Conservation (phyloP, 2,113 vertebrate species). For the Calidris pugnax region DNA sequence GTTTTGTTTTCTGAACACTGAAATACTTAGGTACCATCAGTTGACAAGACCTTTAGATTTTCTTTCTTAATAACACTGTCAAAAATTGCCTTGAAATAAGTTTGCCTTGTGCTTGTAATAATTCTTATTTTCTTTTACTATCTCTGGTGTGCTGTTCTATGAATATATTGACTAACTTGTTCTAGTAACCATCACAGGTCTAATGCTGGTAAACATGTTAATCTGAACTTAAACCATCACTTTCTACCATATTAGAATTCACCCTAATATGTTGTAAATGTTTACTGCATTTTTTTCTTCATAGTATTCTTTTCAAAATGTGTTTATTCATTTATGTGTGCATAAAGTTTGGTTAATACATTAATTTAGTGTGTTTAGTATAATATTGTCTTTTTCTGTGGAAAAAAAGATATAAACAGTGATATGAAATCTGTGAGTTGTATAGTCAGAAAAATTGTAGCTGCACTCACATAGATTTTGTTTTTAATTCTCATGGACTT, state of each 20-base stretch:
- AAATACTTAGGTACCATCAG: not conserved
- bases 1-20: not conserved
- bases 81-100: slow-evolving; percentile 1
- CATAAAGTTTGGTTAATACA: slow-evolving; percentile 64
- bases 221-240: slow-evolving; percentile 13
- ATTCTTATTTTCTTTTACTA: slow-evolving; percentile 1
- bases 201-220: slow-evolving; percentile 48
- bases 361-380: slow-evolving; percentile 22
- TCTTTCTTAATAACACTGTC: not conserved
- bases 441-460: not conserved
- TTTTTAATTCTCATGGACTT: not conserved
- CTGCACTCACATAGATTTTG: not conserved
- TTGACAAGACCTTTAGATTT: slow-evolving; percentile 5
- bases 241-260: slow-evolving; percentile 55
- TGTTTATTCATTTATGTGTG: slow-evolving; percentile 63
- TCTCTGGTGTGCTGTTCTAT: slow-evolving; percentile 33
- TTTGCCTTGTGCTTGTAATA: slow-evolving; percentile 1
- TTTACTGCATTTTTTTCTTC: slow-evolving; percentile 39
- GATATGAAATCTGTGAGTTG: slow-evolving; percentile 48
- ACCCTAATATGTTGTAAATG: slow-evolving; percentile 15
- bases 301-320: slow-evolving; percentile 14
- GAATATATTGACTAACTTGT: slow-evolving; percentile 63
- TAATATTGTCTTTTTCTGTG: slow-evolving; percentile 54
- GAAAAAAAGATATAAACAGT: slow-evolving; percentile 72
- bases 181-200: slow-evolving; percentile 55